Evolutionary conservation across 1,140 invertebrate genomes (phyloP).

Genomic region (Nebria ingens): DNA sequence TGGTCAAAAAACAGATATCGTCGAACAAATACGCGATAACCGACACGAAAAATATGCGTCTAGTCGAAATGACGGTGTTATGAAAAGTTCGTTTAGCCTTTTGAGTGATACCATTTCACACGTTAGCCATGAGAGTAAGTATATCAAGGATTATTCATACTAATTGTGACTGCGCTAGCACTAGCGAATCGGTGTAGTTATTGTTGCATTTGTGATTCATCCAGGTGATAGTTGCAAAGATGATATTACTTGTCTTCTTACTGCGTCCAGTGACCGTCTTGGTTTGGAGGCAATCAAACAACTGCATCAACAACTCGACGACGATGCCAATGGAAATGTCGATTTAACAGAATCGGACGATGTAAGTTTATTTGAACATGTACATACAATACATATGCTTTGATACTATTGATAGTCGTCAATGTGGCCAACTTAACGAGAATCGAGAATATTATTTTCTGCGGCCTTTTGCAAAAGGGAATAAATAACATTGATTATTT

Average conservation of each 20-base stretch:
- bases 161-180: not conserved
- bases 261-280: conserved; percentile 62
- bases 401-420: no score
- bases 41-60: not conserved
- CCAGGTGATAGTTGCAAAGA: conserved; percentile 42
- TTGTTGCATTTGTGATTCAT: conserved; percentile 16
- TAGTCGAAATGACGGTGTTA: not conserved
- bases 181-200: not conserved
- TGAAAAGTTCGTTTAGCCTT: conserved; percentile 29
- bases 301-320: conserved; percentile 82
- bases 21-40: conserved; percentile 12
- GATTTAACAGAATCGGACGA: conserved; percentile 91
- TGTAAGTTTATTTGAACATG: conserved; percentile 47
- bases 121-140: conserved; percentile 38
- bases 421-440: no score
- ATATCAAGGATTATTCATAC: not conserved
- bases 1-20: conserved; percentile 9
- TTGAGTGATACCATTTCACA: conserved; percentile 36
- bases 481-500: no score
- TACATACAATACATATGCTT: not conserved
- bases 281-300: conserved; percentile 81
- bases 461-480: no score
- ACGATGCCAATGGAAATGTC: conserved; percentile 89
- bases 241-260: conserved; percentile 59
- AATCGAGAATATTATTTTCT: no score